Conservation (phyloP, 2,797 vertebrate genomes). For the Diplodus sargus region DNA sequence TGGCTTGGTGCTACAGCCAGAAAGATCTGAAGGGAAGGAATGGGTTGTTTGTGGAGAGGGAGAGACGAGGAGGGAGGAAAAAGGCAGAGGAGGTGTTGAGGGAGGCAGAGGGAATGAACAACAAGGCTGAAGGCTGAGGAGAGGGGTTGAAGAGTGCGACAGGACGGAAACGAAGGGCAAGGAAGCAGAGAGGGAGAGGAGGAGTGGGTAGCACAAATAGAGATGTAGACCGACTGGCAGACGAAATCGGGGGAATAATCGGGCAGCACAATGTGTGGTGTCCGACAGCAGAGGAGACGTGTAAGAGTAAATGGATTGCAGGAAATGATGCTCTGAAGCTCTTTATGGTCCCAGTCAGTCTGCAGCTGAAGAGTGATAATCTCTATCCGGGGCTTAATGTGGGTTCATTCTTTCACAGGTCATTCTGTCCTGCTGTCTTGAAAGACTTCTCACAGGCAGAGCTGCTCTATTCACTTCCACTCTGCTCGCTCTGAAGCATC, state of each 20-base stretch:
- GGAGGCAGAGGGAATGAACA: slow-evolving; percentile 52
- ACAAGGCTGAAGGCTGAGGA: slow-evolving; percentile 27
- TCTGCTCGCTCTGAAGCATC: slow-evolving; percentile 20
- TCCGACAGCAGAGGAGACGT: slow-evolving; percentile 52
- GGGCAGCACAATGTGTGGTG: slow-evolving; percentile 50
- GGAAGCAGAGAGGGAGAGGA: slow-evolving; percentile 24
- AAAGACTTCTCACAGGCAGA: slow-evolving; percentile 47
- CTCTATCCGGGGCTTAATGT: slow-evolving; percentile 59
- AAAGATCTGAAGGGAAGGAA: slow-evolving; percentile 63
- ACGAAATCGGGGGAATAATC: slow-evolving; percentile 60
- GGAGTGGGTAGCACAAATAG: slow-evolving; percentile 49
- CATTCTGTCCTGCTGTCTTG: slow-evolving; percentile 52
- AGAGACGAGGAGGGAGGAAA: slow-evolving; percentile 33
- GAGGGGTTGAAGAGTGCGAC: slow-evolving; percentile 42
- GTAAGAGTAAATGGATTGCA: slow-evolving; percentile 57
- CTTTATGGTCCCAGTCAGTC: slow-evolving; percentile 59
- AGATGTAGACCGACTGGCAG: slow-evolving; percentile 63
- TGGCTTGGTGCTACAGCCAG: slow-evolving; percentile 50
- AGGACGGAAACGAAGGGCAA: slow-evolving; percentile 36
- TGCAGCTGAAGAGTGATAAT: slow-evolving; percentile 62
- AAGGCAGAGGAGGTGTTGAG: slow-evolving; percentile 45
- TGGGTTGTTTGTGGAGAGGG: slow-evolving; percentile 62
- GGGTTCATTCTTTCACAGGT: slow-evolving; percentile 65
- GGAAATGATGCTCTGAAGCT: slow-evolving; percentile 61
- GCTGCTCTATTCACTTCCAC: slow-evolving; percentile 38